phyloP scores from a whole-genome alignment of 2,113 vertebrate genomes.

The Isichthys henryi region DNA sequence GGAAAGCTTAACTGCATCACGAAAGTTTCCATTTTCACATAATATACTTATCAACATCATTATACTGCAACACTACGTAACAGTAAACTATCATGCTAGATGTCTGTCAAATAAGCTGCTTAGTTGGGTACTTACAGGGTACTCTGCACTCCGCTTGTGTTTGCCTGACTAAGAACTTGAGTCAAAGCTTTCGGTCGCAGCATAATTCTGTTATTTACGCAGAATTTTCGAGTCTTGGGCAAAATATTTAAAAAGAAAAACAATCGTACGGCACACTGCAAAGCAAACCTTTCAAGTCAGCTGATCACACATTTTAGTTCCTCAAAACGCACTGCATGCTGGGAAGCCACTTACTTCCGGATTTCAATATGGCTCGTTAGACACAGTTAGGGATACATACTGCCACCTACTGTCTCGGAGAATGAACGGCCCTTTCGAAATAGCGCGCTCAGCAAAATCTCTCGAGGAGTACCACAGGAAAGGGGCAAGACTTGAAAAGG shows the following conservation, averaged over 20 bases:
- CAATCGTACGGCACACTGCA: background rate
- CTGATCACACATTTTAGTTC: conserved; percentile 11
- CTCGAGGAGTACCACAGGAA: background rate
- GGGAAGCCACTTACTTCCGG: background rate
- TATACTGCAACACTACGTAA: background rate
- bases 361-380: background rate
- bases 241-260: background rate
- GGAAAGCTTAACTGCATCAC: background rate
- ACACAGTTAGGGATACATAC: background rate
- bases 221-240: background rate
- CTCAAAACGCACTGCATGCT: conserved; percentile 1
- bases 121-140: conserved; percentile 76
- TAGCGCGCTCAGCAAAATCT: background rate
- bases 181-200: conserved; percentile 90
- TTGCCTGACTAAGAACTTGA: conserved; percentile 93
- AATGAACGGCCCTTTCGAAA: background rate
- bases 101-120: too few relatives aligned
- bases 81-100: background rate
- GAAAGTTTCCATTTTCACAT: background rate
- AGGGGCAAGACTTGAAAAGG: background rate
- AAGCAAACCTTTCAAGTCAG: conserved; percentile 1
- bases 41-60: background rate
- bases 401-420: background rate
- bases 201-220: conserved; percentile 36
- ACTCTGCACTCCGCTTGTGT: conserved; percentile 93